These are phyloP conservation scores for Cephus runcator DNA, from an alignment of 2,888 invertebrate species.

Conservation along the genomic window DNA sequence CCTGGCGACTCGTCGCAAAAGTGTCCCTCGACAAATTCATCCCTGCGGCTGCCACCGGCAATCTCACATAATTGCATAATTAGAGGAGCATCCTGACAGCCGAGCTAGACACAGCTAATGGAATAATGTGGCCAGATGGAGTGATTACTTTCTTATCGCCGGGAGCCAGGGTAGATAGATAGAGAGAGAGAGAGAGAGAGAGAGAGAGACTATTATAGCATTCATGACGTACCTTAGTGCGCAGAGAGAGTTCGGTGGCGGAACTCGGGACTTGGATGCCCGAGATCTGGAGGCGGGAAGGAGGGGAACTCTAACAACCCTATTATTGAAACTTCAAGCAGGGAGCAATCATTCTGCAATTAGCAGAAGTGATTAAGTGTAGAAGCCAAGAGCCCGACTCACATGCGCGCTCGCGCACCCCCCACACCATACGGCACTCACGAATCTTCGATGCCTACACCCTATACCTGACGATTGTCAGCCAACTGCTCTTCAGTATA, in stretches of 20 bases:
- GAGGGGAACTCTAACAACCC: slow-evolving; percentile 47
- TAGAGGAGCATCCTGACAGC: slow-evolving; percentile 5
- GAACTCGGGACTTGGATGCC: background rate
- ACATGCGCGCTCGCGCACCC: background rate
- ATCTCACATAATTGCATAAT: slow-evolving; percentile 1
- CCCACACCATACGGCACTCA: background rate
- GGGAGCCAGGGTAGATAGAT: slow-evolving; percentile 31
- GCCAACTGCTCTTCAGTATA: background rate
- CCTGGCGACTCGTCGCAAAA: no score
- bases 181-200: background rate
- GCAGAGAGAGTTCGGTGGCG: background rate
- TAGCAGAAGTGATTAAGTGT: slow-evolving; percentile 61
- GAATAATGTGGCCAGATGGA: slow-evolving; percentile 48
- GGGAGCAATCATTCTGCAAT: slow-evolving; percentile 59
- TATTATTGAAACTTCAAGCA: slow-evolving; percentile 60
- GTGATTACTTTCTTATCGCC: slow-evolving; percentile 54
- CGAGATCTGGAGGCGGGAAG: slow-evolving; percentile 5
- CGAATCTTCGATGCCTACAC: slow-evolving; percentile 25
- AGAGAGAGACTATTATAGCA: slow-evolving; percentile 42
- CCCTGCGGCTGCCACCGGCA: background rate
- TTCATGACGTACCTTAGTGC: slow-evolving; percentile 40
- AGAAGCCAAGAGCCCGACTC: slow-evolving; percentile 26
- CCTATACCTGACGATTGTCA: slow-evolving; percentile 31
- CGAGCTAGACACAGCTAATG: slow-evolving; percentile 32
- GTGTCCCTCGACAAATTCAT: background rate